phyloP scores from a whole-genome alignment of 2,797 vertebrate genomes.

The Mormyrus hasselquistii region DNA sequence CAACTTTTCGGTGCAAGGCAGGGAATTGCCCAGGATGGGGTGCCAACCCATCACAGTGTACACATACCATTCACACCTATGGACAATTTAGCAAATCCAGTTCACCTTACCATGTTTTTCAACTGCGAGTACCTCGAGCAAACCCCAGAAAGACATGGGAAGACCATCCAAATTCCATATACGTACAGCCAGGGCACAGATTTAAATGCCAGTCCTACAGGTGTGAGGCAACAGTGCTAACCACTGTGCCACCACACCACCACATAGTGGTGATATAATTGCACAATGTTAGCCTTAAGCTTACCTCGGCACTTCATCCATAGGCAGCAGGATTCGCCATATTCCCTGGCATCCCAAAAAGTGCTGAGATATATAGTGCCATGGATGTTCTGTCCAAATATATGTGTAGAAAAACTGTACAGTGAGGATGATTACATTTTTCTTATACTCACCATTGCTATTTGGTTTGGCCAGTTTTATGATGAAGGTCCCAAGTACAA shows the following conservation, averaged over 20 bases:
- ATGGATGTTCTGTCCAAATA: not conserved
- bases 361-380: not conserved
- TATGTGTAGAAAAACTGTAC: not conserved
- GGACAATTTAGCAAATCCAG: not conserved
- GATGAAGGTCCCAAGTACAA: not conserved
- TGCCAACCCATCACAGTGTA: not conserved
- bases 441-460: not conserved
- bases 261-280: not conserved
- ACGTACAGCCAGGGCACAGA: not conserved
- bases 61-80: not conserved
- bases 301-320: not conserved
- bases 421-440: not conserved
- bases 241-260: not conserved
- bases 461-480: not conserved
- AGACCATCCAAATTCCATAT: not conserved
- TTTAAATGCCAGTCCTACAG: not conserved
- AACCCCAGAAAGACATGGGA: no score
- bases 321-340: not conserved
- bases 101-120: not conserved
- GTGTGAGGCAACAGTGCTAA: not conserved
- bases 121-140: not conserved
- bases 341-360: not conserved
- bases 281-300: not conserved
- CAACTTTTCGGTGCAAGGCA: not conserved
- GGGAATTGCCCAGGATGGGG: not conserved